phyloP scores from a whole-genome alignment of 1,140 invertebrate species.

The Aphis craccivora region DNA sequence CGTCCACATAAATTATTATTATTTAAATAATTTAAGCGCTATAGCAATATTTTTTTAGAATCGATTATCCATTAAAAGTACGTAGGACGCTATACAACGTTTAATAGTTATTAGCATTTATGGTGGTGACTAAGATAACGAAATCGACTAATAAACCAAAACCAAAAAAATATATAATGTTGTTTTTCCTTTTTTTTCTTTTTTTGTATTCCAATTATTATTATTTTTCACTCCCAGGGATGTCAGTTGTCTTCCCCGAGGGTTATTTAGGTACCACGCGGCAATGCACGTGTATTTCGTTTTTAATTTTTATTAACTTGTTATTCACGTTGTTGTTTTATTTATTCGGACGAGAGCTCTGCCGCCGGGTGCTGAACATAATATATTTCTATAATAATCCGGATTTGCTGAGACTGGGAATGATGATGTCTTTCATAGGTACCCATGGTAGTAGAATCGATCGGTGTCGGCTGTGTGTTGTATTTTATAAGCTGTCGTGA shows the following conservation, averaged over 20 bases:
- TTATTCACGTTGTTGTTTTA: conserved; percentile 14
- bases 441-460: background rate
- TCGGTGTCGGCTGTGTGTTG: background rate
- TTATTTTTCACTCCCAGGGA: conserved; percentile 16
- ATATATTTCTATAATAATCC: conserved; percentile 18
- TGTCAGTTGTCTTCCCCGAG: conserved; percentile 6
- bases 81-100: background rate
- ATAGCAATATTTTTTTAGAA: background rate
- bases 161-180: background rate
- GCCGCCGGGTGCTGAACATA: conserved; percentile 3
- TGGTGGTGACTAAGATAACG: background rate
- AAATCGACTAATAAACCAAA: background rate
- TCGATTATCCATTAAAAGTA: background rate
- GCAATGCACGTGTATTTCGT: background rate
- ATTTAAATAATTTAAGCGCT: background rate
- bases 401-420: background rate
- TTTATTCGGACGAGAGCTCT: background rate
- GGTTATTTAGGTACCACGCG: background rate
- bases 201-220: conserved; percentile 24
- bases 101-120: background rate
- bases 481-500: background rate
- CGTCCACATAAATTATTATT: background rate
- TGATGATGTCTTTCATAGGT: background rate
- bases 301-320: conserved; percentile 16
- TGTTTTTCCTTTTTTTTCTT: background rate